Base-by-base conservation (phyloP, 2,888 invertebrate species). In the Pristionchus exspectatus region DNA sequence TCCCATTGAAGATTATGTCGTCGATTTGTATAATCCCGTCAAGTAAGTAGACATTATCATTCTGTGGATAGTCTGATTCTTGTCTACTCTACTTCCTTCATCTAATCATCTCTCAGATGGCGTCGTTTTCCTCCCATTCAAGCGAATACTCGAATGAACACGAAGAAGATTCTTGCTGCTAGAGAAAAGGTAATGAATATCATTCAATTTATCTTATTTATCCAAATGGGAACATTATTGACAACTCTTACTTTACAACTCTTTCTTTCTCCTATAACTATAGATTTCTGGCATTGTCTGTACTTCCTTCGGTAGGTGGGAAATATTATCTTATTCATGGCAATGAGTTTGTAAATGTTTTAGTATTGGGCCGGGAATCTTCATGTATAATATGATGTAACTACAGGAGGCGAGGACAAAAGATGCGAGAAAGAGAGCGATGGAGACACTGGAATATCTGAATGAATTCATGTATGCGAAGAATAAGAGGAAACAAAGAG, bases 381-480 rank as follows among this genome's bases (percentile, higher is more conserved):
- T 50, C 3, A 50, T 50, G 9, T 27, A 2, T 74, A 12, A 38
- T 72, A 18, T 16, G 30, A 72, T 59, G 27, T 44, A 59, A 24
- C 24, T 30, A 30, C 38, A 88, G 88, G 88, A 44, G 3, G 16
- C n/a, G 21, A 33, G 27, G 24, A 30, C 18, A 12, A 88, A 74
- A 77, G 30, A 16, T 54, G 9, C 54, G 38, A 74, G n/a, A 27
- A n/a, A 54, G 21, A 50, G 54, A 59, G 77, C 88, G 18, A 59
- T 88, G 74, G 88, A 88, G 88, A 77, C 74, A 30, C 30, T 74
- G 54, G 59, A 74, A 7, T 88, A 77, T 77, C 54, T 88, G 56
- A 88, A 88, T 54, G 77, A 88, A 59, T 88, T 77, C 59, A 27
- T 88, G 7, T 18, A 21, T 21, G 10, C n/a, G 7, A 69, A 87